Base-by-base conservation (phyloP, 2,113 vertebrate genomes). In the Aptenodytes patagonicus region DNA sequence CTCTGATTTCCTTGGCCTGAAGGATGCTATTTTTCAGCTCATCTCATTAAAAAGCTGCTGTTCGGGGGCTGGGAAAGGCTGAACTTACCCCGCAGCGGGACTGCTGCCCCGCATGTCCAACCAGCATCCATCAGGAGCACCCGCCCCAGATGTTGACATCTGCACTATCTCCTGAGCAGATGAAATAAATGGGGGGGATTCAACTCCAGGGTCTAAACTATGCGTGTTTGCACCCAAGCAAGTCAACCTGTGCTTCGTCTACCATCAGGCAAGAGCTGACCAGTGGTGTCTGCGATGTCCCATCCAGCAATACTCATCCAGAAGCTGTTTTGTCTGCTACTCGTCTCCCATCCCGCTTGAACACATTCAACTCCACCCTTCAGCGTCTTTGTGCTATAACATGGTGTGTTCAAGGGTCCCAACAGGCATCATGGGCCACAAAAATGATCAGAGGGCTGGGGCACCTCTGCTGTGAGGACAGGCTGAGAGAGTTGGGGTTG, bases 391-490 rank as follows among this genome's bases (percentile, higher is more conserved):
- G 24, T 12, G 3, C 31, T 66, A 1, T 31, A 31, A 19, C 8
- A 0, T 12, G 14, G 17, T 24, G 24, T 10, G 28, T 46, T 83
- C 26, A 14, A 31, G 66, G 34, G 18, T 58, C 55, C 25, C 61
- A 46, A 7, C 2, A 11, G 17, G 17, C 36, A 64, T 22, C 60
- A 14, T 4, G 36, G 49, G 38, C 34, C 57, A 46, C 44, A 12
- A 3, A 64, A 11, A 26, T 22, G 18, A 1, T 40, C 7, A 0
- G 2, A 17, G 6, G 22, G 40, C 42, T 83, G 84, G 42, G 65
- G 1, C 32, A 7, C 2, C 62, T 62, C 47, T 69, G 1, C 54
- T 62, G 0, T 4, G 49, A 11, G 2, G 10, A 16, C 3, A 62
- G 40, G 42, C 36, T 47, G 49, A 9, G 77, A 69, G 25, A 62